Conservation (phyloP, 2,888 invertebrate species). For the Heteromurus nitidus region DNA sequence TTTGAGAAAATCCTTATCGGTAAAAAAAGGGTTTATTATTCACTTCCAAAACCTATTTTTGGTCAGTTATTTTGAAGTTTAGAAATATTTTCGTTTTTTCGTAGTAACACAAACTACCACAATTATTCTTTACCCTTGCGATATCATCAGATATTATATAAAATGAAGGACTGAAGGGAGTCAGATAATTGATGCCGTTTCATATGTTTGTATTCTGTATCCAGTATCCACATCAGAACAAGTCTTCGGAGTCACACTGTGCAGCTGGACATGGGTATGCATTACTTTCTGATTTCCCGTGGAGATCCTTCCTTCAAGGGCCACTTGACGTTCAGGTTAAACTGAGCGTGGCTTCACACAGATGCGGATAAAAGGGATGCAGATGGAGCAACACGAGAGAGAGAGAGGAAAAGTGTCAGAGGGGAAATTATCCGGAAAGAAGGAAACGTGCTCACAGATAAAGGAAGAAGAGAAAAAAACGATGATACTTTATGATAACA, state of each 20-base stretch:
- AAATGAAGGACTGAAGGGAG: no score
- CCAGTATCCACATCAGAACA: not conserved
- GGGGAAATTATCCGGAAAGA: not conserved
- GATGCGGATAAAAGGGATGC: not conserved
- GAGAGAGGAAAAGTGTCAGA: constrained; percentile 8
- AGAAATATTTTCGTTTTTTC: no score
- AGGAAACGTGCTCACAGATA: not conserved
- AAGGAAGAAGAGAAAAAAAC: not conserved
- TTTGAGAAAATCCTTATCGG: no score
- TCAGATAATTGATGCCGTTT: constrained; percentile 10
- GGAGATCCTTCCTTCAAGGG: constrained; percentile 41
- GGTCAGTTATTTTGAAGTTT: no score
- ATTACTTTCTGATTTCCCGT: constrained; percentile 43
- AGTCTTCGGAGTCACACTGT: constrained; percentile 38
- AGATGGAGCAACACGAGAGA: not conserved
- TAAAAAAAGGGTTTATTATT: no score
- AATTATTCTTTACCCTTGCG: no score
- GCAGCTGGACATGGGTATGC: constrained; percentile 26
- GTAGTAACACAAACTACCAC: no score
- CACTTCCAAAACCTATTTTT: constrained; percentile 6
- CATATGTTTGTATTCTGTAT: not conserved
- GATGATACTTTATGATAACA: constrained; percentile 22
- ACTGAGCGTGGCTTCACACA: no score
- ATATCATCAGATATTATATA: no score
- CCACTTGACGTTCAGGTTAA: constrained; percentile 11